Base-by-base conservation (phyloP, 2,888 invertebrate genomes). In the Stegana nigrithorax region DNA sequence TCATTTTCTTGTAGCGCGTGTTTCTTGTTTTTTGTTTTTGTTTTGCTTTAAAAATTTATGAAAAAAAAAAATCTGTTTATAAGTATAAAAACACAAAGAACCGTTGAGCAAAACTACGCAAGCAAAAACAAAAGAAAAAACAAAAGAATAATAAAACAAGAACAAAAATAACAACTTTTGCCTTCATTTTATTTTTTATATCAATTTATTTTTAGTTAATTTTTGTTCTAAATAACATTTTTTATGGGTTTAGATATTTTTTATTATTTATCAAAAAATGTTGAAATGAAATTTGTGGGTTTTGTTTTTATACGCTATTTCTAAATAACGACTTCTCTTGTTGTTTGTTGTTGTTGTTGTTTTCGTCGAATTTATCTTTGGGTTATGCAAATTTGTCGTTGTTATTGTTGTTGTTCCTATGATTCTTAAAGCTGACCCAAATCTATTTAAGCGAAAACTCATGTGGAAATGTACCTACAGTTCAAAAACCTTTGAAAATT, bases 41-140 rank as follows among this genome's bases (percentile, higher is more conserved):
- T 51, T 53, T 53, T 27, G 19, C n/a, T 50, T 26, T 50, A 26
- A 25, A 50, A 50, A 50, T 32, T 53, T 53, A 32, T n/a, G 27
- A 78, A 68, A 60, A 1, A 45, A 21, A 45, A 53, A 74, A n/a
- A n/a, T n/a, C n/a, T n/a, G n/a, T n/a, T n/a, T n/a, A n/a, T n/a
- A n/a, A n/a, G n/a, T n/a, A n/a, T n/a, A n/a, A n/a, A n/a, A n/a
- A n/a, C n/a, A n/a, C n/a, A n/a, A n/a, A n/a, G n/a, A n/a, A n/a
- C n/a, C n/a, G n/a, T n/a, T n/a, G n/a, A n/a, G n/a, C n/a, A n/a
- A n/a, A n/a, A n/a, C n/a, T n/a, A n/a, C n/a, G 68, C 67, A 67
- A 53, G 66, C 67, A 62, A 36, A 60, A 45, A 51, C 55, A 55
- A 58, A 64, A 71, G 76, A 73, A 75, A 74, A 78, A 70, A 36